Base-by-base conservation (phyloP, 2,888 invertebrate species). In the Thymelicus sylvestris region DNA sequence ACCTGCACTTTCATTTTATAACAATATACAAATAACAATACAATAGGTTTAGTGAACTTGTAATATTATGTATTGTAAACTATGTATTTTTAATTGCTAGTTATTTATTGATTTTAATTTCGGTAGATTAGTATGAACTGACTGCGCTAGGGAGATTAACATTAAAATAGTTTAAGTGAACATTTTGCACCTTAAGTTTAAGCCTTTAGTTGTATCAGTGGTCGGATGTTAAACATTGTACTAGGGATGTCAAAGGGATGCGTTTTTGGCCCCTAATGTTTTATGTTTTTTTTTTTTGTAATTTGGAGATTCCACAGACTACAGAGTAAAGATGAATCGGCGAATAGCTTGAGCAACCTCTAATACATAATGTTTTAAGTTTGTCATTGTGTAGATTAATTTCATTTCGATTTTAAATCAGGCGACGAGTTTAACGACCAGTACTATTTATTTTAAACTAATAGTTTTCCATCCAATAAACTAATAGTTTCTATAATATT, bases 81-180 rank as follows among this genome's bases (percentile, higher is more conserved):
- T 69, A 71, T 83, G 80, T 87, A 86, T 82, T 80, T 86, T 83
- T 85, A 87, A 80, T 84, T 82, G 83, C 81, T 89, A 86, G 83
- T 86, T 88, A 89, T 89, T 89, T 91, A 88, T 90, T 88, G 78
- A 86, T 86, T 87, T 81, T 88, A 88, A 79, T 84, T 86, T 87
- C 87, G 86, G 86, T 91, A 91, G 89, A 88, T 87, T 85, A 88
- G 89, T 88, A 87, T 85, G 86, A 89, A 87, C 88, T 87, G 91
- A 92, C 90, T 91, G 90, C 86, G 87, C 83, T 84, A 89, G 88
- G 86, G 89, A 90, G 90, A 90, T 90, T 90, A 90, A 90, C 83
- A 77, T 88, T 87, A 81, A 86, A 82, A 77, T 88, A 88, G 83
- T 83, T 78, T 90, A 91, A 90, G 90, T 85, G 80, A 85, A 84